Evolutionary conservation across 2,797 vertebrate genomes (phyloP).

Genomic region (Distichodus sexfasciatus): DNA sequence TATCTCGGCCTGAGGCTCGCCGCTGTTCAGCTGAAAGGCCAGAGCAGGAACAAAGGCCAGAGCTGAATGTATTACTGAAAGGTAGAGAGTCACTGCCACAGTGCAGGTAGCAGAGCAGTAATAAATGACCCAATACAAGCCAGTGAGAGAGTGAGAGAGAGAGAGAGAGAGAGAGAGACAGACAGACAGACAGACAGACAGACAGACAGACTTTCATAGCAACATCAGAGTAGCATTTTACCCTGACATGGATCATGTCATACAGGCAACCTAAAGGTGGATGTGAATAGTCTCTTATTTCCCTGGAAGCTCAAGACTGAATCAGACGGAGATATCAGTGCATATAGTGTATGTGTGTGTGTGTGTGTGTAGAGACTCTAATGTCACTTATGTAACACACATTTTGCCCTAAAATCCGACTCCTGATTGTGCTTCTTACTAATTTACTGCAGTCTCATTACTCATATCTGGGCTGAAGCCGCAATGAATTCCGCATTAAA

Average conservation of each 20-base stretch:
- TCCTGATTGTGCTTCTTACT: background rate
- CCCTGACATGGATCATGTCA: background rate
- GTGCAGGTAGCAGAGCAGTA: slow-evolving; percentile 3
- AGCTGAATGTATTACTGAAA: slow-evolving; percentile 14
- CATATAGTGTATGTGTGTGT: too few species aligned
- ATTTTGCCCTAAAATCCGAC: background rate
- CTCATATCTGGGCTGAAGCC: background rate
- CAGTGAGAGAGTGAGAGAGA: background rate
- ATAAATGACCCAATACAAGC: slow-evolving; percentile 2
- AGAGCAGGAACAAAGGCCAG: slow-evolving; percentile 3
- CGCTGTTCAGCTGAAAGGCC: background rate
- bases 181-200: background rate
- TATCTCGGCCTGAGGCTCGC: background rate
- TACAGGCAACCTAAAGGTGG: background rate
- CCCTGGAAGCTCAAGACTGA: background rate
- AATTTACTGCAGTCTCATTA: background rate
- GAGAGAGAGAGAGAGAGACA: background rate
- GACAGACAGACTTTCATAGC: slow-evolving; percentile 24
- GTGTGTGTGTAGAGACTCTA: too few species aligned
- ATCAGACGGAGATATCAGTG: background rate
- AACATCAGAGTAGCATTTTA: slow-evolving; percentile 12
- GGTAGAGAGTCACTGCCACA: slow-evolving; percentile 17
- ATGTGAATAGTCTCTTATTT: background rate
- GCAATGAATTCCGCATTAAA: background rate
- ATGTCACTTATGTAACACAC: too few species aligned